Evolutionary conservation across 2,113 vertebrate species (phyloP).

Genomic region (Catharus fuscescens): DNA sequence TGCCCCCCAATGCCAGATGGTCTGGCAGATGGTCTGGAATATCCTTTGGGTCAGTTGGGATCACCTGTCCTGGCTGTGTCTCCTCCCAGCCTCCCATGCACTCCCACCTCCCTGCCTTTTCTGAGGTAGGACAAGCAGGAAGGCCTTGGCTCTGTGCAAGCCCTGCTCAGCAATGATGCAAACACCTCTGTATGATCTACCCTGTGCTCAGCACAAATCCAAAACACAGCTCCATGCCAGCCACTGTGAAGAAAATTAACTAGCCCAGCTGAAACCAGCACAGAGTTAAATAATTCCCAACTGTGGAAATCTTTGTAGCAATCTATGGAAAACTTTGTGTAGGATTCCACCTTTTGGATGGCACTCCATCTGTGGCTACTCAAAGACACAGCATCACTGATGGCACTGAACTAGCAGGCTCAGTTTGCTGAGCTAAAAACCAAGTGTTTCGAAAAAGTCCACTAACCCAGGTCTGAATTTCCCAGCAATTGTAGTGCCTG

Average conservation of each 20-base stretch:
- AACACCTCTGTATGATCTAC: not conserved
- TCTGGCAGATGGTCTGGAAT: not conserved
- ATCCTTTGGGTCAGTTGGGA: not conserved
- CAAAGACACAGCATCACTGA: not conserved
- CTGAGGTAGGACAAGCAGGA: accelerated
- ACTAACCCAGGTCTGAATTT: not conserved
- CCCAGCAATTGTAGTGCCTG: not conserved
- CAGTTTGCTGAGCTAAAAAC: not conserved
- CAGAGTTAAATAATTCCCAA: not conserved
- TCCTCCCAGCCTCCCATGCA: not conserved
- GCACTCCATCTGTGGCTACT: not conserved
- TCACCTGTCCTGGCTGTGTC: not conserved
- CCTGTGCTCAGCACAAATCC: not conserved
- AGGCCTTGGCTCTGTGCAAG: not conserved
- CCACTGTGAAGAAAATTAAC: not conserved
- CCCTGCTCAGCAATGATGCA: not conserved
- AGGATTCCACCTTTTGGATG: not conserved
- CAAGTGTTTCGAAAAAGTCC: not conserved
- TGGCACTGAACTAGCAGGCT: not conserved
- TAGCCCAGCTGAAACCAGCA: not conserved
- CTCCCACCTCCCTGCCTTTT: not conserved
- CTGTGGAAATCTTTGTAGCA: not conserved
- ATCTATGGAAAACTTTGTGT: accelerated
- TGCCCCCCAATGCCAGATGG: not conserved
- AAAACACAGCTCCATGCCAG: not conserved